phyloP scores from a whole-genome alignment of 2,888 invertebrate species.

The Lasioglossum malachurum region DNA sequence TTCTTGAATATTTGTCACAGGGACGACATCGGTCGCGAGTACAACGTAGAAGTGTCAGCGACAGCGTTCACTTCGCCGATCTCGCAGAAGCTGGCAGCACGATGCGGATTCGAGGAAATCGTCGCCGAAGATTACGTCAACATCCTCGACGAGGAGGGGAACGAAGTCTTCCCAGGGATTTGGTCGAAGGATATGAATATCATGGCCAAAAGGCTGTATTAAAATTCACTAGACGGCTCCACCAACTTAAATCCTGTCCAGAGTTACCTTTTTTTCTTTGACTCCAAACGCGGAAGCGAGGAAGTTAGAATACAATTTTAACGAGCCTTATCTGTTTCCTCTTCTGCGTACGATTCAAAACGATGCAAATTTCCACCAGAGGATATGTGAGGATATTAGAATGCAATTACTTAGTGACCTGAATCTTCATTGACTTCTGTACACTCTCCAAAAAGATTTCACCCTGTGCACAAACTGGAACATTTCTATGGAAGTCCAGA shows the following conservation, averaged over 20 bases:
- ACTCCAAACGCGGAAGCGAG: neutral
- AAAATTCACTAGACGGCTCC: conserved; percentile 5
- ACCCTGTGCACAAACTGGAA: neutral
- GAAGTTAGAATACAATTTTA: neutral
- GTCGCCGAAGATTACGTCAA: conserved; percentile 58
- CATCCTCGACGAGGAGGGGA: conserved; percentile 65
- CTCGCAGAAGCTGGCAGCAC: conserved; percentile 73
- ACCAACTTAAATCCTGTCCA: neutral
- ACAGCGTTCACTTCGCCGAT: conserved; percentile 73
- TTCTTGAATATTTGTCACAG: conserved; percentile 51
- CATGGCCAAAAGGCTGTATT: conserved; percentile 68
- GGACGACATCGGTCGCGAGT: conserved; percentile 71
- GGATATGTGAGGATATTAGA: neutral
- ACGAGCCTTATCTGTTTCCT: neutral
- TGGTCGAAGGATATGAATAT: conserved; percentile 66
- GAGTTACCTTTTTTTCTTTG: neutral
- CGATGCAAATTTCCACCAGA: neutral
- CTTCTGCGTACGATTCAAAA: neutral
- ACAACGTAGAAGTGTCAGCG: conserved; percentile 68
- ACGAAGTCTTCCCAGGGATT: conserved; percentile 68
- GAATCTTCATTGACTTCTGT: neutral
- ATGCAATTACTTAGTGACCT: neutral
- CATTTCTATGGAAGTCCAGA: neutral
- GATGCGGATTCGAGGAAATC: conserved; percentile 71
- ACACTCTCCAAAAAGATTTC: neutral